A percentile compares a stretch with the other conserved stretches of the same genome.
Conservation (phyloP, 2,797 vertebrate genomes). For the Sylvia borin region DNA sequence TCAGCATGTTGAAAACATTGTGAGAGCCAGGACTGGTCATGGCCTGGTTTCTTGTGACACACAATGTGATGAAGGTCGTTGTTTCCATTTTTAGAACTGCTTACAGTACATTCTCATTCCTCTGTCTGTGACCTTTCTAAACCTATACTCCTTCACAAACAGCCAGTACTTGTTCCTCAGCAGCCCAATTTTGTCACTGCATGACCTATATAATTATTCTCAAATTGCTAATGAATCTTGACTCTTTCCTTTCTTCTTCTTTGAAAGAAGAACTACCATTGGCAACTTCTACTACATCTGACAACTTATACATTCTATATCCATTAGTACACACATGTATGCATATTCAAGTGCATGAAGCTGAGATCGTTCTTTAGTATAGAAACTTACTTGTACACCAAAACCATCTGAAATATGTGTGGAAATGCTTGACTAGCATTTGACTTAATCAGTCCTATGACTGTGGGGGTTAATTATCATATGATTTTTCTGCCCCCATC, state of each 20-base stretch:
- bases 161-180: background rate
- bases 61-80: constrained; percentile 5
- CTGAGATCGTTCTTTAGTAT: background rate
- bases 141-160: background rate
- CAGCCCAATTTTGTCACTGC: background rate
- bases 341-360: background rate
- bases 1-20: constrained; percentile 4
- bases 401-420: background rate
- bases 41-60: constrained; percentile 35
- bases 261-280: background rate
- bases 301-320: background rate
- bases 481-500: constrained; percentile 30
- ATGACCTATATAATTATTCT: background rate
- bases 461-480: constrained; percentile 13
- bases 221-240: background rate
- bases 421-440: constrained; percentile 22
- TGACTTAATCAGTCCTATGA: constrained; percentile 37
- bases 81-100: constrained; percentile 48
- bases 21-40: background rate
- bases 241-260: background rate
- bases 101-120: constrained; percentile 48
- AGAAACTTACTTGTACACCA: background rate
- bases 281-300: background rate
- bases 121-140: constrained; percentile 31
- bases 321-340: background rate